Percentiles rank a stretch among this genome's conserved stretches.
These are phyloP conservation scores for Nothoprocta perdicaria DNA, from an alignment of 2,113 vertebrate genomes.

Conservation along the genomic window DNA sequence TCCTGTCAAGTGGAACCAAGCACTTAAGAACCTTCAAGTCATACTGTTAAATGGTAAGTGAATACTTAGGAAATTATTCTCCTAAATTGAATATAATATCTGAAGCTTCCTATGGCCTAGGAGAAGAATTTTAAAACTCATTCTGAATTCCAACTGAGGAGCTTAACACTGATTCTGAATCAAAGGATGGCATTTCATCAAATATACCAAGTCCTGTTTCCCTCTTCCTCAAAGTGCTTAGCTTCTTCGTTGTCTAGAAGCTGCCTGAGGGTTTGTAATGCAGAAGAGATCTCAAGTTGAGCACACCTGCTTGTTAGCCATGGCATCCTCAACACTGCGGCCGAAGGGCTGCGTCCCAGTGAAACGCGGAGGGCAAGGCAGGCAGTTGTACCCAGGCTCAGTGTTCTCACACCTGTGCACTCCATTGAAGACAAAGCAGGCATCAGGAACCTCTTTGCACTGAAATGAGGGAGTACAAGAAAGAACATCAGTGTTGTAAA, in stretches of 20 bases:
- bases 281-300: neutral
- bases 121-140: neutral
- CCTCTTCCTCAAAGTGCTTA: neutral
- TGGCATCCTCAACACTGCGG: slow-evolving; percentile 87
- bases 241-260: neutral
- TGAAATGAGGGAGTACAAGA: slow-evolving; percentile 47
- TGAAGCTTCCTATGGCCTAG: neutral
- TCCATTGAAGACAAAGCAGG: slow-evolving; percentile 89
- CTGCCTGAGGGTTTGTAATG: neutral
- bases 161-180: neutral
- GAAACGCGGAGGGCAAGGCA: slow-evolving; percentile 92
- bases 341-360: slow-evolving; percentile 93
- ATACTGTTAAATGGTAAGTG: neutral
- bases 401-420: slow-evolving; percentile 94
- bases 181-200: neutral
- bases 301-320: slow-evolving; percentile 91
- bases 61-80: neutral
- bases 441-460: slow-evolving; percentile 91
- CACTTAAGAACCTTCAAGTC: neutral
- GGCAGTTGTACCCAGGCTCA: slow-evolving; percentile 94
- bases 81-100: neutral
- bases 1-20: neutral
- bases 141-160: neutral
- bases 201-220: neutral
- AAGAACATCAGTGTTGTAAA: neutral